These are phyloP conservation scores for Centrocercus urophasianus DNA, from an alignment of 2,113 vertebrate species.

Conservation along the genomic window DNA sequence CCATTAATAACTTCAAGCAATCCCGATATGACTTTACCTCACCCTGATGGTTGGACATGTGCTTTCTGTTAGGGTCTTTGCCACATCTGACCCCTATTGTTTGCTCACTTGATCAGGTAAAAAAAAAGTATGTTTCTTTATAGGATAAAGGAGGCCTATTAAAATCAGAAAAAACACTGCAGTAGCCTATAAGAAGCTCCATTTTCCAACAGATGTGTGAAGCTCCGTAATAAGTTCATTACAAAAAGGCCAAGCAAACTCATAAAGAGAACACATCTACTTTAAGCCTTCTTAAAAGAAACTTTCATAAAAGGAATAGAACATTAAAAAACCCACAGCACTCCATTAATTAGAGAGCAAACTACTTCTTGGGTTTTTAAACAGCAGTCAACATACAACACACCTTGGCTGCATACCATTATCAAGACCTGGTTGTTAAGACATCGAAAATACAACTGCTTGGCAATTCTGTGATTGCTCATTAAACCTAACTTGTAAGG, in stretches of 20 bases:
- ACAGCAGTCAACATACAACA: conserved; percentile 50
- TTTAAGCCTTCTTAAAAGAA: conserved; percentile 70
- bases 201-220: conserved; percentile 79
- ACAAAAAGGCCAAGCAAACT: conserved; percentile 74
- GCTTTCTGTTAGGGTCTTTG: conserved; percentile 89
- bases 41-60: conserved; percentile 85
- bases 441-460: background rate
- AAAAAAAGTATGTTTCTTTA: conserved; percentile 82
- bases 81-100: conserved; percentile 84
- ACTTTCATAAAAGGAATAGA: conserved; percentile 66
- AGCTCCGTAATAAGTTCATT: conserved; percentile 78
- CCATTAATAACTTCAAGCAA: conserved; percentile 95
- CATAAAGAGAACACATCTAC: conserved; percentile 69
- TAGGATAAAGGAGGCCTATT: conserved; percentile 82
- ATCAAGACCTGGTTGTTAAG: conserved; percentile 5
- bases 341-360: conserved; percentile 60
- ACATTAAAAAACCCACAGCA: conserved; percentile 59
- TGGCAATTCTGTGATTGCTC: conserved; percentile 5
- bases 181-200: conserved; percentile 77
- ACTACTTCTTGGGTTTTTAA: conserved; percentile 62
- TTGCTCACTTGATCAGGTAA: conserved; percentile 84
- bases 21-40: conserved; percentile 81
- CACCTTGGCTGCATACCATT: conserved; percentile 26
- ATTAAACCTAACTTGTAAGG: conserved; percentile 8
- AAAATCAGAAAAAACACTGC: conserved; percentile 75